Base-by-base conservation (phyloP, 1,140 invertebrate genomes). In the Drosophila jambulina region DNA sequence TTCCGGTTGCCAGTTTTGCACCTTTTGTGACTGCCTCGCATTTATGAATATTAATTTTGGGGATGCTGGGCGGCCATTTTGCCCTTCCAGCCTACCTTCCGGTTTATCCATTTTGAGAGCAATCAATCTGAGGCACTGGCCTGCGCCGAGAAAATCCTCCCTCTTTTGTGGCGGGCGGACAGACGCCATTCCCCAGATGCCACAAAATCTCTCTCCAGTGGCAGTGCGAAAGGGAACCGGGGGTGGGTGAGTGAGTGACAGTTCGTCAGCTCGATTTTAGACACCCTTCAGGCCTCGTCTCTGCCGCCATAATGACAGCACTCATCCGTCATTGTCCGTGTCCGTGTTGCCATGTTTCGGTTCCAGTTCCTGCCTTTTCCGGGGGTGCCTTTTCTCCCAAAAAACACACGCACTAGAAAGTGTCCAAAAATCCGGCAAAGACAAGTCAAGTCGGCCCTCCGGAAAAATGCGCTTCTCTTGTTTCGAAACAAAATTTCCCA, bases 241-340 rank as follows among this genome's bases (percentile, higher is more conserved):
- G 53, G 58, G 74, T 67, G 74, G 40, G 61, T 46, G 53, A 76
- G 65, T 76, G 85, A 85, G 67, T 90, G 85, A 90, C 85, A 90
- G 85, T 88, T 88, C 85, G 85, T 88, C 84, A 88, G 80, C 74
- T 88, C 79, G 65, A 83, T 88, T 88, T 83, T 88, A 88, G 84
- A 88, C 80, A 87, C 84, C 69, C 69, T 86, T 63, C 67, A 65
- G 68, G 76, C 65, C 79, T 77, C 54, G 76, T 59, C 53, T 45
- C 54, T 65, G 79, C 68, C 75, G 69, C 80, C 80, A 65, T 88
- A 83, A 88, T 88, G 84, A 88, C 84, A 87, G 80, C 59, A 84
- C 61, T 84, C 85, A 90, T 90, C 78, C 81, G 78, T 90, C 85
- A 90, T 84, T 90, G 85, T 90, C 85, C 85, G 45, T 72, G 75